phyloP scores from a whole-genome alignment of 1,140 invertebrate genomes.

The Steinernema feltiae region DNA sequence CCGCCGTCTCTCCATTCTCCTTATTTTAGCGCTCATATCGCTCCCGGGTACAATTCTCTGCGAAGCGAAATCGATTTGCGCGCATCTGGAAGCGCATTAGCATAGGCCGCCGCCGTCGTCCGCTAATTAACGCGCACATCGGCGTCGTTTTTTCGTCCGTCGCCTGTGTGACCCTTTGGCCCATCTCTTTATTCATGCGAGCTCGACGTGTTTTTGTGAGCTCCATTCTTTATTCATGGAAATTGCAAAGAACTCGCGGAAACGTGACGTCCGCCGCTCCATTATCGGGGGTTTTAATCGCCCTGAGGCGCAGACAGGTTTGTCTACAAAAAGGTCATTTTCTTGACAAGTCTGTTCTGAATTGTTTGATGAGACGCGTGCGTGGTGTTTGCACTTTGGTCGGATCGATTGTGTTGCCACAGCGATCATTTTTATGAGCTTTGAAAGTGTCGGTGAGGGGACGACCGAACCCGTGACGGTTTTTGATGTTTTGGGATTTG shows the following conservation, averaged over 20 bases:
- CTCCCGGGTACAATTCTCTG: neutral
- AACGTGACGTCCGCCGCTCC: neutral
- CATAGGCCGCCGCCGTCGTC: neutral
- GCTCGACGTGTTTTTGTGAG: neutral
- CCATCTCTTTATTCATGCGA: neutral
- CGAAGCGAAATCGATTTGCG: neutral
- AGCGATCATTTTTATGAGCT: neutral
- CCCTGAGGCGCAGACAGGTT: too few species aligned
- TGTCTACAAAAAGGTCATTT: neutral
- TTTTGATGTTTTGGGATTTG: too few species aligned
- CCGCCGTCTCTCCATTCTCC: too few species aligned
- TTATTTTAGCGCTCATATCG: too few species aligned
- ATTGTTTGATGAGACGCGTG: neutral
- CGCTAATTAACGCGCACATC: slow-evolving; percentile 9
- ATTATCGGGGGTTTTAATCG: neutral
- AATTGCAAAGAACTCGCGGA: neutral
- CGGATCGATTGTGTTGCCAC: neutral
- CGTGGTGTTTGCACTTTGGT: neutral
- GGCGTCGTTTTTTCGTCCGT: neutral
- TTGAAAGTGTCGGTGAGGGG: neutral
- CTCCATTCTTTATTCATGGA: neutral
- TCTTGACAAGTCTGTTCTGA: neutral
- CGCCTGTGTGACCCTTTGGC: neutral
- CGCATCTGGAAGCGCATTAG: neutral
- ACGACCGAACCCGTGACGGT: too few species aligned